Percentiles rank a stretch among this genome's conserved stretches.
These are phyloP conservation scores for Dioctria rufipes DNA, from an alignment of 2,888 invertebrate species.

Conservation along the genomic window DNA sequence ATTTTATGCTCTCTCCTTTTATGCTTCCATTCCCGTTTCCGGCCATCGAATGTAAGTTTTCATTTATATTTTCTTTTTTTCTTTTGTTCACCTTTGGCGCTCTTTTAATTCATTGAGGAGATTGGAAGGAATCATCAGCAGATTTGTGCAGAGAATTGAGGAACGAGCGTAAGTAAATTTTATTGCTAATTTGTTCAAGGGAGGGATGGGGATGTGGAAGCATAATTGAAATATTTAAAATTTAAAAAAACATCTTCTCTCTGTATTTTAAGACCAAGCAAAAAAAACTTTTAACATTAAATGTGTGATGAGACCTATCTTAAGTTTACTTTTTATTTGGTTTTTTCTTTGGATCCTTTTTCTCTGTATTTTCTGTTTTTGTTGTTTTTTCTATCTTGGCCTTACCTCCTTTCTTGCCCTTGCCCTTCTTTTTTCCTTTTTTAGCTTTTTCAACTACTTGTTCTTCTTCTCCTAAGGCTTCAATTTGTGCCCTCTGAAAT, in stretches of 20 bases:
- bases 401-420: neutral
- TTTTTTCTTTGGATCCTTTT: neutral
- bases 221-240: neutral
- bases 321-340: no score
- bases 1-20: constrained; percentile 41
- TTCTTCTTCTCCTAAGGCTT: no score
- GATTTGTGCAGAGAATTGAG: no score
- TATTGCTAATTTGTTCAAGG: neutral
- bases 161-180: neutral
- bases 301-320: no score
- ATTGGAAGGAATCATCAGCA: no score
- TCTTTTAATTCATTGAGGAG: constrained; percentile 4
- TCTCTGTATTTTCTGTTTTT: neutral
- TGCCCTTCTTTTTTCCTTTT: neutral
- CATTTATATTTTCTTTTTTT: constrained; percentile 8
- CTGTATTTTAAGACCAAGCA: no score
- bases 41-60: neutral
- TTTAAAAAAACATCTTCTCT: no score
- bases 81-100: neutral
- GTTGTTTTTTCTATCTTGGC: constrained; percentile 17
- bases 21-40: constrained; percentile 18
- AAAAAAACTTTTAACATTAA: no score
- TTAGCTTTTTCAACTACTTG: neutral
- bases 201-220: neutral
- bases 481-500: no score